A percentile compares a stretch with the other conserved stretches of the same genome.
Evolutionary conservation across 1,140 invertebrate species (phyloP).

Genomic region (Choristoneura fumiferana): DNA sequence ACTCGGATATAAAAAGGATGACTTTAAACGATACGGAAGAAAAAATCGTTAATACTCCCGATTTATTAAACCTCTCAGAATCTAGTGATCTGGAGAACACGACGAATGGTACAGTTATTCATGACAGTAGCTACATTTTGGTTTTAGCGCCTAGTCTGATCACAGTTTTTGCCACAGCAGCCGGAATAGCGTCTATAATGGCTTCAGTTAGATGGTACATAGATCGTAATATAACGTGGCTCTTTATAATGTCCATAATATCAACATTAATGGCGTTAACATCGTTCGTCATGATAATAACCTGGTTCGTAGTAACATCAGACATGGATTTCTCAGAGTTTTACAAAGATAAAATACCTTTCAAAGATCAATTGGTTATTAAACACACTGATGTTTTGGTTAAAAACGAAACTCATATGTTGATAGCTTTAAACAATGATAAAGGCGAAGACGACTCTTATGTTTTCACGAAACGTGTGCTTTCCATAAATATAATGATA

Average conservation of each 20-base stretch:
- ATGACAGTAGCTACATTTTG: slow-evolving; percentile 43
- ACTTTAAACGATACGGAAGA: slow-evolving; percentile 24
- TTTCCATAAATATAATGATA: slow-evolving; percentile 81
- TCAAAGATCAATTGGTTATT: slow-evolving; percentile 58
- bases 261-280: slow-evolving; percentile 70
- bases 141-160: slow-evolving; percentile 71
- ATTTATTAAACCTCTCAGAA: slow-evolving; percentile 9
- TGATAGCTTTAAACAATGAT: slow-evolving; percentile 47
- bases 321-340: slow-evolving; percentile 56
- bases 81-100: slow-evolving; percentile 24
- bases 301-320: slow-evolving; percentile 55
- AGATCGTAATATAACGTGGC: slow-evolving; percentile 81
- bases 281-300: slow-evolving; percentile 56
- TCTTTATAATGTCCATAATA: slow-evolving; percentile 78
- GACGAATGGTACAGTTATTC: slow-evolving; percentile 32
- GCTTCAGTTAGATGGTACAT: slow-evolving; percentile 83
- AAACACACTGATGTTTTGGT: slow-evolving; percentile 57
- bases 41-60: slow-evolving; percentile 1
- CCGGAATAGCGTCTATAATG: slow-evolving; percentile 78
- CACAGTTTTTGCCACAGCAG: slow-evolving; percentile 74
- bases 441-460: slow-evolving; percentile 38
- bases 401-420: slow-evolving; percentile 60
- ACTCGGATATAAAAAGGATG: slow-evolving; percentile 20
- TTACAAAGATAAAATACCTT: slow-evolving; percentile 65
- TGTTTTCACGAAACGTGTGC: slow-evolving; percentile 63